Evolutionary conservation across 1,140 invertebrate species (phyloP), one percentile per base, ranked within the genome.

Genomic region (Lethrus apterus): DNA sequence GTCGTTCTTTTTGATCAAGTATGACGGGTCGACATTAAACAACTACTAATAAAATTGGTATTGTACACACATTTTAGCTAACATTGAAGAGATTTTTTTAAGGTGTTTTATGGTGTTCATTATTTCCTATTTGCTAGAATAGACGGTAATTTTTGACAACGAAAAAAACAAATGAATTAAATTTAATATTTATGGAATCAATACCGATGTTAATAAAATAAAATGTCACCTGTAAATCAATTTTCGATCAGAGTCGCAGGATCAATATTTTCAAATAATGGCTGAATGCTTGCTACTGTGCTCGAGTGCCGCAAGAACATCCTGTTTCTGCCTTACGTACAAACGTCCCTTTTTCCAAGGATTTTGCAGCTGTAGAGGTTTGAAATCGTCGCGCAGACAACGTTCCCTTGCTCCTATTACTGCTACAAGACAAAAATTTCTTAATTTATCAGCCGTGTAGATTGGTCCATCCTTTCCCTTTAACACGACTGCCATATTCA

Each of bases 261-360:
- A 26, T n/a, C 5, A 26, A 26, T 26, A 26, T 33, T 19, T 23
- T 69, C 63, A 76, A 51, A 76, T 73, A 50, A 65, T 80, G 42
- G 78, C 74, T 2, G 79, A 80, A 51, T 82, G 81, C 53, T 83
- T 83, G 57, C 81, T 84, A 43, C 82, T 84, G 64, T 91, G 87
- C 57, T 91, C 85, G 3, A 93, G 73, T 8, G 89, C 89, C 1
- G 89, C 89, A 8, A 92, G 68, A 2, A 92, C 80, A 57, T 93
- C 87, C 54, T 88, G 86, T 63, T 89, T 91, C 56, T 88, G 83
- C 18, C 93, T 70, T 1, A 97, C 89, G 66, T 93, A 96, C 19
- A 97, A 70, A 13, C 89, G 74, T 0, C 93, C 93, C 59, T 90
- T 90, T 41, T 88, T 84, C 93, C 93, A 98, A 0, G 93, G 93